Percentiles rank a stretch among this genome's conserved stretches.
phyloP scores from a whole-genome alignment of 53 echinoderm and acorn worm species.

The Holothuria scabra region DNA sequence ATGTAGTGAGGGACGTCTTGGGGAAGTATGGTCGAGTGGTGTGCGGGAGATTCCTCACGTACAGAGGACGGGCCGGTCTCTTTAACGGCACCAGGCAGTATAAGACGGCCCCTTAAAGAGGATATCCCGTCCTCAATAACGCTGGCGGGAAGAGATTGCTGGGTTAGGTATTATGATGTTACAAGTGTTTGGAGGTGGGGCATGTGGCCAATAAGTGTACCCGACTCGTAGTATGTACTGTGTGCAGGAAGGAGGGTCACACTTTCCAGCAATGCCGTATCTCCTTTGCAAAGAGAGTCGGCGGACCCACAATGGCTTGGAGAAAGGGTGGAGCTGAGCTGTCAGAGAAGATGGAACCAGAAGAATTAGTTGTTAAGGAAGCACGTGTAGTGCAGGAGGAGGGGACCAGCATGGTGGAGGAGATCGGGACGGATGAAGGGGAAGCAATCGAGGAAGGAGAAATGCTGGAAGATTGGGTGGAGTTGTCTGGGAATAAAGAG shows the following conservation, averaged over 20 bases:
- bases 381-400: too few relatives aligned
- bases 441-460: background rate
- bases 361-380: too few relatives aligned
- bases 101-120: too few relatives aligned
- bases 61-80: background rate
- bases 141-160: background rate
- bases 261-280: slow-evolving; percentile 1
- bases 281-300: background rate
- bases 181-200: slow-evolving; percentile 1
- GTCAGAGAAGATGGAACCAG: too few relatives aligned
- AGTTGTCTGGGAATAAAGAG: background rate
- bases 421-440: background rate
- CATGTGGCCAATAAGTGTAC: slow-evolving; percentile 10
- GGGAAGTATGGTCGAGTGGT: background rate
- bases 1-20: background rate
- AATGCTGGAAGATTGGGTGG: background rate
- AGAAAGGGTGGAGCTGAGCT: background rate
- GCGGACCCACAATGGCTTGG: background rate
- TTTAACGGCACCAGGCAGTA: background rate
- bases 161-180: background rate
- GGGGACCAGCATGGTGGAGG: too few relatives aligned
- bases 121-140: too few relatives aligned
- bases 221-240: background rate
- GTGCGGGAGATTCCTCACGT: background rate
- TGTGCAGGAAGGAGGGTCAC: slow-evolving; percentile 28